Conservation (phyloP, 2,888 invertebrate genomes). For the Parelbella ahira region DNA sequence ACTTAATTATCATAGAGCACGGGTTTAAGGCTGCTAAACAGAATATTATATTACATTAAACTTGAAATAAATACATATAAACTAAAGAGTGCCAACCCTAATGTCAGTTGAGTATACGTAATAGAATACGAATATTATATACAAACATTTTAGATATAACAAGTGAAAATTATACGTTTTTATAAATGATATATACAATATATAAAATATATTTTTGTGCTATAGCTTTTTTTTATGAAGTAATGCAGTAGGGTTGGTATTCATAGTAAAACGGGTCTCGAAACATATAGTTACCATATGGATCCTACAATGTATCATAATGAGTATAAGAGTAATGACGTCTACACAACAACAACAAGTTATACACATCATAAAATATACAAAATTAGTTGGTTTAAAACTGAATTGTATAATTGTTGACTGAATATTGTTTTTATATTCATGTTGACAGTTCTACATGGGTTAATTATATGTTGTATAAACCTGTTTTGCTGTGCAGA, state of each 20-base stretch:
- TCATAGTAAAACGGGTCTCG: constrained; percentile 65
- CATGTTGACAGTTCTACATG: no score
- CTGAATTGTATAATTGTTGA: no score
- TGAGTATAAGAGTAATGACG: constrained; percentile 37
- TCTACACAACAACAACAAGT: constrained; percentile 38
- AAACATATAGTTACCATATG: constrained; percentile 74
- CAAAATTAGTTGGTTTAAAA: no score
- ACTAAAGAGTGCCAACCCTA: constrained; percentile 48
- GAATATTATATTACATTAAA: constrained; percentile 35
- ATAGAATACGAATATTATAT: no score
- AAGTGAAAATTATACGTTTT: no score
- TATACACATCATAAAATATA: constrained; percentile 21
- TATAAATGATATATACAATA: no score
- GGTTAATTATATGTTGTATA: no score
- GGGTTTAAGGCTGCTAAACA: constrained; percentile 61
- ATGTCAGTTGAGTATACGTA: no score
- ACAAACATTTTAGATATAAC: no score
- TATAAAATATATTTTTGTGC: no score
- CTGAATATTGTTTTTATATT: no score
- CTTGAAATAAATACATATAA: constrained; percentile 32
- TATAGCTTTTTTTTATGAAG: no score
- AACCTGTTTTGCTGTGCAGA: constrained; percentile 45
- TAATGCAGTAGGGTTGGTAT: constrained; percentile 43
- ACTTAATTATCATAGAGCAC: constrained; percentile 57
- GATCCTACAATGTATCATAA: constrained; percentile 58